phyloP scores from a whole-genome alignment of 2,888 invertebrate genomes.

The Chromoteleia sp. region DNA sequence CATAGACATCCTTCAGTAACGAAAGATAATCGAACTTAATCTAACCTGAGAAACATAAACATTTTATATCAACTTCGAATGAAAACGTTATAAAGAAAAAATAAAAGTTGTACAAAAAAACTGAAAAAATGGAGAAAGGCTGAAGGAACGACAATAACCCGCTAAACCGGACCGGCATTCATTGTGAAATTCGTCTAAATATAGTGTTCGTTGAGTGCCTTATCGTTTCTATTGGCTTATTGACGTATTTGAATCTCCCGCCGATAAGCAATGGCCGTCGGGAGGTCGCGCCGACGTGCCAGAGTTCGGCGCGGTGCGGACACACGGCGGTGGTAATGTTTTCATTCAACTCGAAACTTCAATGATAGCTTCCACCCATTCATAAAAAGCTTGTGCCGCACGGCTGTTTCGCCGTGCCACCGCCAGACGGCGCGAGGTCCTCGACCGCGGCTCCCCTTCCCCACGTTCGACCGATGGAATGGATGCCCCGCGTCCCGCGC shows the following conservation, averaged over 20 bases:
- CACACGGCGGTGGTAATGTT: slow-evolving; percentile 78
- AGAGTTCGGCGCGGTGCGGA: slow-evolving; percentile 69
- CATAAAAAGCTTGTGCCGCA: slow-evolving; percentile 82
- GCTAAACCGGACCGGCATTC: slow-evolving; percentile 2
- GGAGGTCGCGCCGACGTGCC: slow-evolving; percentile 68
- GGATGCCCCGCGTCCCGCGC: slow-evolving; percentile 61
- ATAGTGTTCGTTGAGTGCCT: not conserved
- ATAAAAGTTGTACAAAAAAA: too few species aligned
- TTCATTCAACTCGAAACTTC: slow-evolving; percentile 85
- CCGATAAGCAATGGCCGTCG: slow-evolving; percentile 73
- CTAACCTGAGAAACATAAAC: too few species aligned
- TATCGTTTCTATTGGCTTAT: slow-evolving; percentile 63
- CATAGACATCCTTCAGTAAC: too few species aligned
- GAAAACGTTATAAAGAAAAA: too few species aligned
- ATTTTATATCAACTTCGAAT: too few species aligned
- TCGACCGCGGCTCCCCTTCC: slow-evolving; percentile 56
- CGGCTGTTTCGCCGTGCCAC: slow-evolving; percentile 74
- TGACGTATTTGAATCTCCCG: slow-evolving; percentile 73
- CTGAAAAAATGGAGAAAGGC: too few species aligned
- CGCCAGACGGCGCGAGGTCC: slow-evolving; percentile 82
- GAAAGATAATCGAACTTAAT: too few species aligned
- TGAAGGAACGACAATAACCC: not conserved
- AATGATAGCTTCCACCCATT: slow-evolving; percentile 85
- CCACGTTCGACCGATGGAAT: slow-evolving; percentile 8
- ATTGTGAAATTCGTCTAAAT: slow-evolving; percentile 38